Conservation (phyloP, 2,888 invertebrate species). For the Dicranocentrus wangi region DNA sequence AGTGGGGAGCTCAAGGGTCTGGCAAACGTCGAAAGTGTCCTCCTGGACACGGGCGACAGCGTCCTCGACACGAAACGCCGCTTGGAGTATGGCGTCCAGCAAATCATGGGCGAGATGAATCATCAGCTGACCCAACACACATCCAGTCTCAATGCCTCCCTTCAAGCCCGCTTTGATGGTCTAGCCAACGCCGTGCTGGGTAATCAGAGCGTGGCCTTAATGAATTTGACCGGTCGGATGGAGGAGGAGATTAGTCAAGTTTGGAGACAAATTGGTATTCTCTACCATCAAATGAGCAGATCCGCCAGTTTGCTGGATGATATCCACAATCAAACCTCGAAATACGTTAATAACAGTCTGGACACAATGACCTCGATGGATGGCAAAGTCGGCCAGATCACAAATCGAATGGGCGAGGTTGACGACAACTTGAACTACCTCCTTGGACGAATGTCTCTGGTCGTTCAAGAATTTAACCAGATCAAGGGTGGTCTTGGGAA, state of each 20-base stretch:
- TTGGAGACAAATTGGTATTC: slow-evolving; percentile 91
- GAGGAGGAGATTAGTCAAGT: slow-evolving; percentile 87
- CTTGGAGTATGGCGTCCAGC: slow-evolving; percentile 88
- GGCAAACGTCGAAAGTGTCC: slow-evolving; percentile 84
- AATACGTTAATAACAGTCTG: slow-evolving; percentile 86
- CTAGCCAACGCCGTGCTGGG: slow-evolving; percentile 82
- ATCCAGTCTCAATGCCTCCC: slow-evolving; percentile 80
- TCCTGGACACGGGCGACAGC: slow-evolving; percentile 88
- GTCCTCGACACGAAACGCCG: slow-evolving; percentile 88
- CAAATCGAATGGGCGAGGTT: slow-evolving; percentile 84
- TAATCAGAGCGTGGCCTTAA: slow-evolving; percentile 83
- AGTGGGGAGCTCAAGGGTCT: slow-evolving; percentile 76
- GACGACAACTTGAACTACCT: slow-evolving; percentile 88
- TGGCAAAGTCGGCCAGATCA: slow-evolving; percentile 85
- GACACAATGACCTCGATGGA: slow-evolving; percentile 86
- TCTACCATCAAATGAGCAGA: slow-evolving; percentile 87
- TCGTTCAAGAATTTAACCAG: slow-evolving; percentile 88
- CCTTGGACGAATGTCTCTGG: slow-evolving; percentile 84
- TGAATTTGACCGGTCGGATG: slow-evolving; percentile 84
- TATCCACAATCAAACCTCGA: slow-evolving; percentile 84
- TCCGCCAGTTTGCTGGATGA: slow-evolving; percentile 84
- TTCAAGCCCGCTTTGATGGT: slow-evolving; percentile 81
- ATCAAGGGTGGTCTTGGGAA: slow-evolving; percentile 85
- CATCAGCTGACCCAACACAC: slow-evolving; percentile 82
- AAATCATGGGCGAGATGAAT: slow-evolving; percentile 85